Percentiles rank a stretch among this genome's conserved stretches.
These are phyloP conservation scores for Himalopsyche japonica DNA, from an alignment of 2,888 invertebrate genomes.

Conservation along the genomic window DNA sequence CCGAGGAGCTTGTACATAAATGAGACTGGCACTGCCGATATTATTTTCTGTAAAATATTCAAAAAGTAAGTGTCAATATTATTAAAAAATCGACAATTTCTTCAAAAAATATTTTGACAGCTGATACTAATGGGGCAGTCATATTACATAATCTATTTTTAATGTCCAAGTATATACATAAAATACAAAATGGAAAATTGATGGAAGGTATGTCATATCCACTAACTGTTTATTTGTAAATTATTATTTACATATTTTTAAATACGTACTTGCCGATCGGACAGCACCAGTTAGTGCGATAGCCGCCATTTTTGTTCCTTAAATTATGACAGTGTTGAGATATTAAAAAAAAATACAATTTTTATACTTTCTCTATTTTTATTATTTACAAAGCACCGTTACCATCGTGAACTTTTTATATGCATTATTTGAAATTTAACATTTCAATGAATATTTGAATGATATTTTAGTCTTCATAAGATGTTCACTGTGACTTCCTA, in stretches of 20 bases:
- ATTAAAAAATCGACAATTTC: not conserved
- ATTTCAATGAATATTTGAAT: too few relatives aligned
- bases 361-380: too few relatives aligned
- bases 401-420: too few relatives aligned
- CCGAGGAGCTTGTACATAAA: conserved; percentile 55
- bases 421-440: too few relatives aligned
- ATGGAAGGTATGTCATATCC: not conserved
- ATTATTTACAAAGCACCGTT: too few relatives aligned
- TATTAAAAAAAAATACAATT: too few relatives aligned
- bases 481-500: too few relatives aligned
- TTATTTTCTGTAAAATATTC: conserved; percentile 46
- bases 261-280: conserved; percentile 28
- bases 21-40: conserved; percentile 52
- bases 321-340: too few relatives aligned
- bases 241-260: not conserved
- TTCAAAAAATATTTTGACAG: conserved; percentile 25
- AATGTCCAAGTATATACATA: not conserved
- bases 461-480: too few relatives aligned
- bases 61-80: not conserved
- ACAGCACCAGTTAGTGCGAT: conserved; percentile 25
- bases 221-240: not conserved
- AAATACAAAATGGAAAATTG: not conserved
- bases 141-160: conserved; percentile 26
- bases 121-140: conserved; percentile 7
- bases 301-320: conserved; percentile 27